phyloP scores from a whole-genome alignment of 2,797 vertebrate genomes.

The Scyliorhinus canicula region DNA sequence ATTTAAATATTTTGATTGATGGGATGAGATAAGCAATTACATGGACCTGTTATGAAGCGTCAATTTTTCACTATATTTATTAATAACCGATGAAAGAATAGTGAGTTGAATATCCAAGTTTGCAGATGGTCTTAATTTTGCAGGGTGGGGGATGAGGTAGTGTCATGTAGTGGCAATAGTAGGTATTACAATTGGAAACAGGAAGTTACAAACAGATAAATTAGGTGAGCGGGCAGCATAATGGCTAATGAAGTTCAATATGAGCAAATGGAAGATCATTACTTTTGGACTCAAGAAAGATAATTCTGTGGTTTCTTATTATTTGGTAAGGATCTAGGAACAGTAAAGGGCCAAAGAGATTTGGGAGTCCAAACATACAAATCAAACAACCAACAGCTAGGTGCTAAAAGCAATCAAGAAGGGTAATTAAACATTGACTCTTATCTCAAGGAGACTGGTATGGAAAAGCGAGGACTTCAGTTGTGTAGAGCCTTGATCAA shows the following conservation, averaged over 20 bases:
- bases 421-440: neutral
- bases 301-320: neutral
- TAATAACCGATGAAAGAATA: neutral
- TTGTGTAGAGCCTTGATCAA: neutral
- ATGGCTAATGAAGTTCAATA: neutral
- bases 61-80: neutral
- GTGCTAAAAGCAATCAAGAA: neutral
- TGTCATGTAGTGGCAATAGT: neutral
- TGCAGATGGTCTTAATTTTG: neutral
- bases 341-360: neutral
- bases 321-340: neutral
- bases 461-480: neutral
- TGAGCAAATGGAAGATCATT: neutral
- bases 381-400: neutral
- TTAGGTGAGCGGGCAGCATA: neutral
- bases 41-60: neutral
- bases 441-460: neutral
- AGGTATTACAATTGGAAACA: neutral
- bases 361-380: too few relatives aligned
- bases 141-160: neutral
- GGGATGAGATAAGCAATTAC: neutral
- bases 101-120: neutral
- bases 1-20: neutral
- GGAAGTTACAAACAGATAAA: neutral
- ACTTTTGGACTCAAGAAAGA: neutral